These are phyloP conservation scores for Aporophyla lueneburgensis DNA, from an alignment of 2,888 invertebrate genomes.

Conservation along the genomic window DNA sequence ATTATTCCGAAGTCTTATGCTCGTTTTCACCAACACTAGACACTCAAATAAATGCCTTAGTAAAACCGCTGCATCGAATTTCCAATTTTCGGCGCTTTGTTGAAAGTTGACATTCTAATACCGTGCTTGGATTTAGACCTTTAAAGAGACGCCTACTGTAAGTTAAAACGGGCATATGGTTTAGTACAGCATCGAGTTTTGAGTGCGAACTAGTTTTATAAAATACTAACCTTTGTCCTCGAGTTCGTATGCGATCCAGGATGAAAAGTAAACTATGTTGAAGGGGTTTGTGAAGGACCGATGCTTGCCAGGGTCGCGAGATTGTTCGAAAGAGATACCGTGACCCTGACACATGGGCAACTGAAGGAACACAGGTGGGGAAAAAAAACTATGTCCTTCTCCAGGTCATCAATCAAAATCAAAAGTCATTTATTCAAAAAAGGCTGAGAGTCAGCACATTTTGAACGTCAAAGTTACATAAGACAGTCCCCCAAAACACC, in stretches of 20 bases:
- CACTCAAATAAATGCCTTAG: not conserved
- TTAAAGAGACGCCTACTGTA: not conserved
- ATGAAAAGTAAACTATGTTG: not conserved
- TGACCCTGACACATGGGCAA: no score
- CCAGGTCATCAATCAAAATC: no score
- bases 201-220: not conserved
- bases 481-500: no score
- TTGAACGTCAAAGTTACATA: no score
- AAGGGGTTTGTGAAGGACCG: no score
- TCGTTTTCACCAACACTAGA: not conserved
- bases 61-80: not conserved
- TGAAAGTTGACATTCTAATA: not conserved
- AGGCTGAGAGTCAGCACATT: no score
- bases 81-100: not conserved
- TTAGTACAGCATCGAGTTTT: not conserved
- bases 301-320: no score
- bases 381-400: no score
- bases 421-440: no score
- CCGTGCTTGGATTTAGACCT: not conserved
- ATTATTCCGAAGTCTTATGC: slow-evolving; percentile 29
- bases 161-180: not conserved
- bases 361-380: no score
- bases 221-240: not conserved
- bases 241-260: not conserved
- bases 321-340: no score